Percentiles rank a stretch among this genome's conserved stretches.
Conservation (phyloP, 1,140 invertebrate genomes). For the Gryllus bimaculatus region DNA sequence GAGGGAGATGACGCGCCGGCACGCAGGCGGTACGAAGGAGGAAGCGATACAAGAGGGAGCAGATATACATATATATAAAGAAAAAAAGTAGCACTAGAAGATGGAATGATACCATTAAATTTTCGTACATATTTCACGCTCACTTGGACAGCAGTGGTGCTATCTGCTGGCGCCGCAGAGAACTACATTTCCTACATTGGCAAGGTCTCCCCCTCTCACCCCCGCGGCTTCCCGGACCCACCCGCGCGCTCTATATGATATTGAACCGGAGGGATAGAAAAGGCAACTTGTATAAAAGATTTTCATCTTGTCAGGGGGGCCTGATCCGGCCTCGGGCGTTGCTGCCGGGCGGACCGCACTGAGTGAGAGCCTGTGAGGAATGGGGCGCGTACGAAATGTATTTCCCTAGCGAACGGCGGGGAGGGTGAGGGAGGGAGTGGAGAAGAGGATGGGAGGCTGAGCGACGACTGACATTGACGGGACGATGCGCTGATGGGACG, state of each 20-base stretch:
- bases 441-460: not conserved
- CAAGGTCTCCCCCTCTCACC: not conserved
- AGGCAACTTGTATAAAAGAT: conserved; percentile 5
- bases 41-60: not conserved
- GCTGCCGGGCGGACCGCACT: not conserved
- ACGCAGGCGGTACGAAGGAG: not conserved
- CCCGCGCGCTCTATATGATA: not conserved
- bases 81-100: conserved; percentile 8
- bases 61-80: conserved; percentile 9
- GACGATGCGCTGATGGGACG: too few relatives aligned
- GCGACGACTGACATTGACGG: too few relatives aligned
- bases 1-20: not conserved
- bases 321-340: not conserved
- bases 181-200: conserved; percentile 11
- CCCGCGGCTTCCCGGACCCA: too few relatives aligned
- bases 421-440: too few relatives aligned
- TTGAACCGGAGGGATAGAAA: not conserved
- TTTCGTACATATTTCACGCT: conserved; percentile 19
- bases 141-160: conserved; percentile 16
- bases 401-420: not conserved
- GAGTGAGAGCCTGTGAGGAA: not conserved
- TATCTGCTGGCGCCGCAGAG: conserved; percentile 16
- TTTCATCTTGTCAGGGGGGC: not conserved
- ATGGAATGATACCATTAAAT: conserved; percentile 18
- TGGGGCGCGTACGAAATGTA: not conserved